phyloP scores from a whole-genome alignment of 64 coral and sea anemone genomes.

The Actinia tenebrosa region DNA sequence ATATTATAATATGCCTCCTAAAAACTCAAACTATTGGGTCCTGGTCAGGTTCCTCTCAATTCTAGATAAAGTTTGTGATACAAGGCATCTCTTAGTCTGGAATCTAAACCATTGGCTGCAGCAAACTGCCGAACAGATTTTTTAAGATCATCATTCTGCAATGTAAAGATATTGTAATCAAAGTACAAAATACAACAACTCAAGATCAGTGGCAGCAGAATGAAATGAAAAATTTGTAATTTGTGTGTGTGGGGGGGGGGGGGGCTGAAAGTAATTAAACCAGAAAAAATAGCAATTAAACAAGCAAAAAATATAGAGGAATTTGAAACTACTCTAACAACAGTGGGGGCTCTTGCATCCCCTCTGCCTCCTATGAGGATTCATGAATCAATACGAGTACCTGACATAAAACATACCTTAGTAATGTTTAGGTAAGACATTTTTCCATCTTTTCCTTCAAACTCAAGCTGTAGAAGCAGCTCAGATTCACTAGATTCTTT shows the following conservation, averaged over 20 bases:
- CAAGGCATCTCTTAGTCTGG: conserved; percentile 67
- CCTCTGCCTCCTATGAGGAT: no score
- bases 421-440: conserved; percentile 53
- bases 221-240: no score
- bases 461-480: conserved; percentile 51
- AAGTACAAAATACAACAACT: not conserved
- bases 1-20: no score
- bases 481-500: conserved; percentile 11
- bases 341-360: no score
- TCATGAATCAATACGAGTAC: not conserved
- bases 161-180: not conserved
- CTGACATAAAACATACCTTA: conserved; percentile 36
- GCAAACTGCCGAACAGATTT: conserved; percentile 62
- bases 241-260: no score
- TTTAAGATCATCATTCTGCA: conserved; percentile 65
- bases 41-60: conserved; percentile 12
- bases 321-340: no score
- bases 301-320: no score
- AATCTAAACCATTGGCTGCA: conserved; percentile 53
- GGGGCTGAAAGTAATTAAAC: no score
- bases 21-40: not conserved
- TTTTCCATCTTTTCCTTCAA: conserved; percentile 58
- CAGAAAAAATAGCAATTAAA: no score
- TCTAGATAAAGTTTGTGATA: conserved; percentile 50
- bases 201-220: no score